These are phyloP conservation scores for Clepsis dumicolana DNA, from an alignment of 2,888 invertebrate species.

Conservation along the genomic window DNA sequence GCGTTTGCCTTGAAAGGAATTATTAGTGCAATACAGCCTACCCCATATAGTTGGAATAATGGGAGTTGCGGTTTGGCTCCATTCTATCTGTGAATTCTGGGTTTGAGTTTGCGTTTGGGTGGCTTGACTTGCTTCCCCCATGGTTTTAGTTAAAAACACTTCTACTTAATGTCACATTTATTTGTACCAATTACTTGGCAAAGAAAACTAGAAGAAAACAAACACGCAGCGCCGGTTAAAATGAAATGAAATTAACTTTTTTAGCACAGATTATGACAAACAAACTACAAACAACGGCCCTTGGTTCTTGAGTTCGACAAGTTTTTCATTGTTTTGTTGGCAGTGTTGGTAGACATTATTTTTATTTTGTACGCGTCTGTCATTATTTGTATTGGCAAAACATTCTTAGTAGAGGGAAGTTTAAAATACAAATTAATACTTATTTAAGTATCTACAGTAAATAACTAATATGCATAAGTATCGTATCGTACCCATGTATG, in stretches of 20 bases:
- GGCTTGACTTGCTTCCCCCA: slow-evolving; percentile 71
- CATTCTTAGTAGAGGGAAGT: not conserved
- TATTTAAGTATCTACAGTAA: not conserved
- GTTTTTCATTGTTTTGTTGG: not conserved
- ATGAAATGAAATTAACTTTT: slow-evolving; percentile 2
- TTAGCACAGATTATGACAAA: not conserved
- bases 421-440: not conserved
- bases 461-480: too few species aligned
- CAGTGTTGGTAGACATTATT: not conserved
- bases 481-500: too few species aligned
- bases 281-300: not conserved
- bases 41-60: slow-evolving; percentile 83
- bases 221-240: slow-evolving; percentile 1
- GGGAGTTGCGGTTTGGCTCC: slow-evolving; percentile 76
- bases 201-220: slow-evolving; percentile 1
- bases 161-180: not conserved
- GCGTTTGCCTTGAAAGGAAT: slow-evolving; percentile 61
- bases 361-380: not conserved
- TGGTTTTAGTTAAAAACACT: not conserved
- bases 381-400: too few species aligned
- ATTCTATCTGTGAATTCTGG: slow-evolving; percentile 78
- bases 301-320: not conserved
- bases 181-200: not conserved
- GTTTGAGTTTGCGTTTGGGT: slow-evolving; percentile 84
- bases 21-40: slow-evolving; percentile 77